Conservation (phyloP, 2,888 invertebrate species). For the Parelbella ahira region DNA sequence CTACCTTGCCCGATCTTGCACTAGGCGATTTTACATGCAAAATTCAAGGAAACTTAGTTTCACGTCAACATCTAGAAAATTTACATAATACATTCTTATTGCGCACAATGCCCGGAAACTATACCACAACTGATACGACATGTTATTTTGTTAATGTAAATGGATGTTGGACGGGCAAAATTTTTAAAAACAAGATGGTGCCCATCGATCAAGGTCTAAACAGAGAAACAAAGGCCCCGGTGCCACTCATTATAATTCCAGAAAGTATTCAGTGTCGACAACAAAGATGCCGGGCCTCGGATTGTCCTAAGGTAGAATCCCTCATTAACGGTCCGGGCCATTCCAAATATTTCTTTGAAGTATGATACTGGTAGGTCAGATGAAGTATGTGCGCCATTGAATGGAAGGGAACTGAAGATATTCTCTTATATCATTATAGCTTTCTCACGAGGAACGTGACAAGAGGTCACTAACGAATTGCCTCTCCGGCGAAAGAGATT, state of each 20-base stretch:
- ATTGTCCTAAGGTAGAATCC: conserved; percentile 35
- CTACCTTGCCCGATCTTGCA: too few relatives aligned
- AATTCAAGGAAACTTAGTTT: conserved; percentile 13
- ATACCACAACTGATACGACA: conserved; percentile 24
- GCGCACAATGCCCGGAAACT: conserved; percentile 33
- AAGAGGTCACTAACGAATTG: conserved; percentile 20
- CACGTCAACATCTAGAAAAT: conserved; percentile 28
- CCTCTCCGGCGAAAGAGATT: conserved; percentile 9
- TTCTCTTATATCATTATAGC: conserved; percentile 7
- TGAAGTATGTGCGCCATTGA: conserved; percentile 19
- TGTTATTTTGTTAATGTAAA: conserved; percentile 27
- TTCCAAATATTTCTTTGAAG: conserved; percentile 39
- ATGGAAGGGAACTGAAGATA: conserved; percentile 6
- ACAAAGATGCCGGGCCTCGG: conserved; percentile 38
- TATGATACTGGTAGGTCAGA: conserved; percentile 28
- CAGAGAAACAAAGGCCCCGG: conserved; percentile 23
- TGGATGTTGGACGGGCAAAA: conserved; percentile 14
- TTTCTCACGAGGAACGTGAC: too few relatives aligned
- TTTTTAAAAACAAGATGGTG: conserved; percentile 22
- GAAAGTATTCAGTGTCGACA: conserved; percentile 34
- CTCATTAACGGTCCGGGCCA: conserved; percentile 34
- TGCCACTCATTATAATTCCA: conserved; percentile 38
- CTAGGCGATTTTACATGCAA: conserved; percentile 1
- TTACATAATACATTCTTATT: conserved; percentile 28
- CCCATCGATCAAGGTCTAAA: conserved; percentile 30